Evolutionary conservation across 2,888 invertebrate genomes (phyloP).

Genomic region (Muschampia plurimacula): DNA sequence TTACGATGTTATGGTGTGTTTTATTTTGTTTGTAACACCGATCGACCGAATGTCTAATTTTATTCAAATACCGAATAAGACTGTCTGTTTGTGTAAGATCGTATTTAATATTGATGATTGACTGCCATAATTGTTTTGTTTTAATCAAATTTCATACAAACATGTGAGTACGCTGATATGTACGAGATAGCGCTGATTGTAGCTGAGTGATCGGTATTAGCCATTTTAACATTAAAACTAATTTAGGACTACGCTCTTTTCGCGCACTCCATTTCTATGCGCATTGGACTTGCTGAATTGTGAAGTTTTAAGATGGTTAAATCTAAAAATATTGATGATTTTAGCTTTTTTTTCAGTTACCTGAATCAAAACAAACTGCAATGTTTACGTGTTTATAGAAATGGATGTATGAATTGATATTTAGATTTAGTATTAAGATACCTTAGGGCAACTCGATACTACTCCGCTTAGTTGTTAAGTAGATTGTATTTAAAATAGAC

Average conservation of each 20-base stretch:
- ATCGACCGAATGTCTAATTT: constrained; percentile 59
- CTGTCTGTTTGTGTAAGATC: constrained; percentile 74
- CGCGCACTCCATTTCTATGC: constrained; percentile 9
- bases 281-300: background rate
- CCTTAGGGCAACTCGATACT: constrained; percentile 41
- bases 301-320: background rate
- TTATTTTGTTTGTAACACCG: constrained; percentile 55
- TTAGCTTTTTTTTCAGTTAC: background rate
- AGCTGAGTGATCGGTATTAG: constrained; percentile 39
- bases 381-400: constrained; percentile 1
- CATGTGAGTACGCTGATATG: constrained; percentile 27
- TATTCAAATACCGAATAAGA: constrained; percentile 72
- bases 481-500: constrained; percentile 28
- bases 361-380: background rate
- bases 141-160: constrained; percentile 38
- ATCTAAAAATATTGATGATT: background rate
- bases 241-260: constrained; percentile 21
- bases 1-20: constrained; percentile 59
- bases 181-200: constrained; percentile 30
- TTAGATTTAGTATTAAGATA: constrained; percentile 39
- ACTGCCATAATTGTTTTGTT: constrained; percentile 68
- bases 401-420: constrained; percentile 1
- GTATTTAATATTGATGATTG: constrained; percentile 68
- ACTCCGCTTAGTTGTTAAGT: constrained; percentile 33
- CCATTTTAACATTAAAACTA: constrained; percentile 38